Evolutionary conservation across 2,888 invertebrate species (phyloP).

Genomic region (Loripinus fragilis): DNA sequence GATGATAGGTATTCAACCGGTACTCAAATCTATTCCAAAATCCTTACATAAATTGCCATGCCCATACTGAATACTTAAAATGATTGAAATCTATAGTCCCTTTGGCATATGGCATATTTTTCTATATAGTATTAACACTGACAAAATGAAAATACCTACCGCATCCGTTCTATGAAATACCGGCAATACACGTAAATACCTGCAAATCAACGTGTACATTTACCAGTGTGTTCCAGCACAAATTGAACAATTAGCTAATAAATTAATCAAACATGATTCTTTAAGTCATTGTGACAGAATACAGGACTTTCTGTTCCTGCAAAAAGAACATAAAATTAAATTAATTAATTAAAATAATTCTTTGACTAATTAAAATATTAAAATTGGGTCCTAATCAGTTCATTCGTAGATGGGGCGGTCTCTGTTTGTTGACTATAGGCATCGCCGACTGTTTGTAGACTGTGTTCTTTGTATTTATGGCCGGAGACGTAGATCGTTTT

Average conservation of each 20-base stretch:
- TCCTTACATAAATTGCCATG: too few species aligned
- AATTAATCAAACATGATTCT: slow-evolving; percentile 5
- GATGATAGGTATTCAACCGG: too few species aligned
- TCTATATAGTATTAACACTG: too few species aligned
- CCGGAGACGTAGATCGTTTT: slow-evolving; percentile 72
- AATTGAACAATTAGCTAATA: not conserved
- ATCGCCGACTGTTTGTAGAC: slow-evolving; percentile 70
- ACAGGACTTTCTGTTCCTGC: not conserved
- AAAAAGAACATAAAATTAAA: not conserved
- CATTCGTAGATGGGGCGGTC: slow-evolving; percentile 77
- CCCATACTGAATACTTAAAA: too few species aligned
- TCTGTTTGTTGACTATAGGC: slow-evolving; percentile 74
- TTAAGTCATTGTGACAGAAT: slow-evolving; percentile 4
- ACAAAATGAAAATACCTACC: too few species aligned
- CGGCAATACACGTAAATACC: too few species aligned
- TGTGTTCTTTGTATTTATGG: slow-evolving; percentile 71
- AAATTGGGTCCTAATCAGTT: slow-evolving; percentile 52
- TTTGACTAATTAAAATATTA: slow-evolving; percentile 9
- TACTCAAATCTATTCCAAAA: too few species aligned
- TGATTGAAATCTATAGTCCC: too few species aligned
- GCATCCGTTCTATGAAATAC: too few species aligned
- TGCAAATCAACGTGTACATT: too few species aligned
- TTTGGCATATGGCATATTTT: too few species aligned
- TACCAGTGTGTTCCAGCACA: too few species aligned
- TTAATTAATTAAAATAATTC: slow-evolving; percentile 8